Conservation (phyloP, 2,113 vertebrate species). For the Ia io region DNA sequence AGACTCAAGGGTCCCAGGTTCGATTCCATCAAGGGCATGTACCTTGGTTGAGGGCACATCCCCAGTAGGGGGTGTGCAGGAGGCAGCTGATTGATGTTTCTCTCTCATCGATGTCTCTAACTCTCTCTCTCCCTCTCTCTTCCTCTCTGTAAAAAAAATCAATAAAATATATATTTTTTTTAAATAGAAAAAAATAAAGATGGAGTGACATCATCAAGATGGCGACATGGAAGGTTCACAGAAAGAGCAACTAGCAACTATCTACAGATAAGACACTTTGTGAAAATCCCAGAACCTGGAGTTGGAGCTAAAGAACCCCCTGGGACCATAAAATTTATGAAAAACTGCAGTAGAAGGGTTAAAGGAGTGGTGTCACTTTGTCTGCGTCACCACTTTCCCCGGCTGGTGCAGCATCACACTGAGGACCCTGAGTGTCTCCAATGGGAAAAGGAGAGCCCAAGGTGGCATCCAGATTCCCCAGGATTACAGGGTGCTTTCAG, state of each 20-base stretch:
- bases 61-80: too few relatives aligned
- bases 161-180: too few relatives aligned
- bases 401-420: background rate
- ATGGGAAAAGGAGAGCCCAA: background rate
- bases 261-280: background rate
- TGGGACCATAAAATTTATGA: background rate
- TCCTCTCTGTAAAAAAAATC: too few relatives aligned
- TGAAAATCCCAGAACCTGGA: background rate
- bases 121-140: too few relatives aligned
- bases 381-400: background rate
- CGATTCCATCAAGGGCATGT: too few relatives aligned
- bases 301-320: background rate
- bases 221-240: background rate
- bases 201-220: background rate
- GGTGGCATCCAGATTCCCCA: background rate
- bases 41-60: too few relatives aligned
- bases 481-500: background rate
- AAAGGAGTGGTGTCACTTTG: background rate
- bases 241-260: background rate
- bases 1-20: too few relatives aligned
- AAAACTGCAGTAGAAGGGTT: background rate
- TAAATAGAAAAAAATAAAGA: too few relatives aligned
- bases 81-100: too few relatives aligned
- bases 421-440: background rate
- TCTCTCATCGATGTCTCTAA: too few relatives aligned